Percentiles rank a stretch among this genome's conserved stretches.
These are phyloP conservation scores for Caenorhabditis latens DNA, from an alignment of 1,140 invertebrate genomes.

Conservation along the genomic window DNA sequence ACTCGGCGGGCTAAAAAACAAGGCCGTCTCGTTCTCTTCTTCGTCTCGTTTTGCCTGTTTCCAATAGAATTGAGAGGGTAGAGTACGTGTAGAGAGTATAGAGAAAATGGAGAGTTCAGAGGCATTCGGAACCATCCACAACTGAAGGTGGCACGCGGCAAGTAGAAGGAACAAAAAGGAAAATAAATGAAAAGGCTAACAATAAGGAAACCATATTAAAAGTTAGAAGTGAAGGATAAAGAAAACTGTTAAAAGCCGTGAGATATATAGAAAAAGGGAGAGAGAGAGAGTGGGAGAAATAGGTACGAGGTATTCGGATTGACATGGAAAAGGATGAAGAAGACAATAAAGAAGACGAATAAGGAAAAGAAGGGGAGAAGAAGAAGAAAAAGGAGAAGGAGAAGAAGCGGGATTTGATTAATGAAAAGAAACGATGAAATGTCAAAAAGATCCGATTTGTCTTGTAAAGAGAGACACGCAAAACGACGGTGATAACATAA, in stretches of 20 bases:
- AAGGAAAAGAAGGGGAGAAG: neutral
- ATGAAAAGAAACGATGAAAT: constrained; percentile 47
- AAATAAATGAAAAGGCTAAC: neutral
- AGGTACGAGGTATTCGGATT: constrained; percentile 31
- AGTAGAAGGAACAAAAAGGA: neutral
- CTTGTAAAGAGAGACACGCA: constrained; percentile 30
- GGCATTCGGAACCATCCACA: constrained; percentile 39
- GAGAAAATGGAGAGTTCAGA: neutral
- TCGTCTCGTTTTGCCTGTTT: constrained; percentile 20
- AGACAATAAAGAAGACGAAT: constrained; percentile 1
- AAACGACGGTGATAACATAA: constrained; percentile 36
- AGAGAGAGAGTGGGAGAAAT: neutral
- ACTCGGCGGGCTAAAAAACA: constrained; percentile 50
- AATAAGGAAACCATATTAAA: neutral
- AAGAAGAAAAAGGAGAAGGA: neutral
- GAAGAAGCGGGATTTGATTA: constrained; percentile 23
- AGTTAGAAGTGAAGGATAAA: neutral
- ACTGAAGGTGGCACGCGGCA: constrained; percentile 42
- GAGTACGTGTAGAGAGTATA: neutral
- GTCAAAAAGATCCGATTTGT: constrained; percentile 51
- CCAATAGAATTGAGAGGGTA: constrained; percentile 11
- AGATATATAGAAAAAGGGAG: neutral
- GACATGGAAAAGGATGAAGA: neutral
- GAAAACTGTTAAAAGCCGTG: neutral
- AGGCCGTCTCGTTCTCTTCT: constrained; percentile 1